Evolutionary conservation across 1,140 invertebrate genomes (phyloP), one percentile per base, ranked within the genome.

Genomic region (Saccostrea cuccullata): DNA sequence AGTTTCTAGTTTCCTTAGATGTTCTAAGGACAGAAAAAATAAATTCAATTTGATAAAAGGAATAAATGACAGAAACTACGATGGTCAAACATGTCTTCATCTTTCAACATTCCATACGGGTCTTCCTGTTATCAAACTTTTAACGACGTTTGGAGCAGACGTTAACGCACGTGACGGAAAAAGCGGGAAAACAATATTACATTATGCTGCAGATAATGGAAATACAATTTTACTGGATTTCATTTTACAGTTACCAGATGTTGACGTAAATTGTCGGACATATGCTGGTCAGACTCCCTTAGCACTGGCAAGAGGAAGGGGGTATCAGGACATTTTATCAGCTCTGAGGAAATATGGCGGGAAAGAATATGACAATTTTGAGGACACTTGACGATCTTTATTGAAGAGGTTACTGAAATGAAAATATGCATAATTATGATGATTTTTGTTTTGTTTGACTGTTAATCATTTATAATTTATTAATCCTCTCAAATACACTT

Each of bases 101-200:
- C 98, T 99, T 89, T 98, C 99, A 2, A 97, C 98, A 1, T 98
- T 97, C 56, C 97, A 99, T 92, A 98, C 98, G 11, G 98, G 99
- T 94, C 97, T 98, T 92, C 98, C 99, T 94, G 99, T 99, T 98
- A 98, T 99, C 2, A 98, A 98, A 94, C 97, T 99, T 0, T 96
- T 99, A 82, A 96, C 99, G 64, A 97, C 97, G 89, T 98, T 99
- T 96, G 99, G 95, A 73, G 98, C 98, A 47, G 98, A 99, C 95
- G 99, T 99, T 90, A 99, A 99, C 94, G 98, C 98, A 3, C 98
- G 97, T 86, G 99, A 99, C 94, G 98, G 82, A 23, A 90, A 90
- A 87, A 87, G 87, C 60, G 89, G 89, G 6, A 86, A 60, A 84
- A 90, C 89, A 4, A 73, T 90, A 26, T 77, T 89, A n/a, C 89